These are phyloP conservation scores for Sitta europaea DNA, from an alignment of 2,113 vertebrate species.

Conservation along the genomic window DNA sequence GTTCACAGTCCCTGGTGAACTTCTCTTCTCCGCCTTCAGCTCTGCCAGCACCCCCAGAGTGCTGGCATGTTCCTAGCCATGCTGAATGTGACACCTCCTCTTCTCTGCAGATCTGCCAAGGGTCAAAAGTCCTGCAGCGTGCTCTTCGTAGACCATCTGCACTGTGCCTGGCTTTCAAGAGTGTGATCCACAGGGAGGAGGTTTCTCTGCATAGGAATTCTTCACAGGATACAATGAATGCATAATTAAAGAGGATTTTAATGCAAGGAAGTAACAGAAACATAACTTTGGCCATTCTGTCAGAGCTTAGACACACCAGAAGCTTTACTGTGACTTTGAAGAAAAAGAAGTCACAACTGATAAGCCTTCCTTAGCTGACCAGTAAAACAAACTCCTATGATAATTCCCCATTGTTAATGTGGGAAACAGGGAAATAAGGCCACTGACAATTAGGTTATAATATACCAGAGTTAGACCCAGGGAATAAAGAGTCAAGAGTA, in stretches of 20 bases:
- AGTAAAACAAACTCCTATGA: background rate
- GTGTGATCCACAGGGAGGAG: background rate
- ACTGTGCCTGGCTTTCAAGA: background rate
- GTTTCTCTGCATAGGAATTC: background rate
- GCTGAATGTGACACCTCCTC: background rate
- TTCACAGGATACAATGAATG: background rate
- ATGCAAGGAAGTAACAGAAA: background rate
- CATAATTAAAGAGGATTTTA: background rate
- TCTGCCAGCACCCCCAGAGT: background rate
- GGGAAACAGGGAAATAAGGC: background rate
- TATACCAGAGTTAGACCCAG: background rate
- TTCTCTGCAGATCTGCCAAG: background rate
- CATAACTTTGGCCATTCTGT: background rate
- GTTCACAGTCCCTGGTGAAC: background rate
- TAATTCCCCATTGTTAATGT: background rate
- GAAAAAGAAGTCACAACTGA: background rate
- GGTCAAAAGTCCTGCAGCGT: background rate
- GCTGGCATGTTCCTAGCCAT: background rate
- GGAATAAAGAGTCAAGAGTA: background rate
- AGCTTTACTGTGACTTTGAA: background rate
- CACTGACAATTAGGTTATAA: background rate
- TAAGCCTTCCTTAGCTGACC: background rate
- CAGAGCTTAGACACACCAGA: background rate
- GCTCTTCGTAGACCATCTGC: background rate
- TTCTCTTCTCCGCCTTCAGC: background rate